Base-by-base conservation (phyloP, 1,140 invertebrate species). In the Zeugodacus cucurbitae region DNA sequence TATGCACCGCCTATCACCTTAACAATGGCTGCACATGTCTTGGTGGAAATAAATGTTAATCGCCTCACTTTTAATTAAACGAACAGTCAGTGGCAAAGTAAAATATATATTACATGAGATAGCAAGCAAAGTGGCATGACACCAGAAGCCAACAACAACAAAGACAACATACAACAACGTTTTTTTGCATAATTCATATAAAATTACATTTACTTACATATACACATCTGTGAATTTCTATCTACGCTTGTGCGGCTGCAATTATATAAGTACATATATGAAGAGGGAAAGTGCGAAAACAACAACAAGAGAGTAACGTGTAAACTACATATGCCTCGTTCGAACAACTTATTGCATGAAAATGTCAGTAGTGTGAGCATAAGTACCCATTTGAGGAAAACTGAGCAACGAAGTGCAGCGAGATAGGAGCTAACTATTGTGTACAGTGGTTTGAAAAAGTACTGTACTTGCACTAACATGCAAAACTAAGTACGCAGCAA, bases 1-100 rank as follows among this genome's bases (percentile, higher is more conserved):
- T n/a, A n/a, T n/a, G n/a, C n/a, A n/a, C n/a, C n/a, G n/a, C n/a
- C n/a, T n/a, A n/a, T n/a, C n/a, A 62, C 22, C 7, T 29, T 26
- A 1, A 62, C 26, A 34, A 17, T 20, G 10, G 26, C 1, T 74
- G 67, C 34, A 74, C 11, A 67, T 34, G 64, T 67, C 5, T 11
- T 32, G n/a, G 29, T 32, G 29, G 4, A 32, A 74, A 74, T 37
- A 54, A 78, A 82, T 82, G 20, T 44, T 26, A 82, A 82, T 26
- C 37, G 6, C 11, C 5, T 82, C 74, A 48, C 22, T 82, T 82
- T 82, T 82, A 82, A 82, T 82, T 82, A 82, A 82, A 82, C 22
- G 7, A n/a, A n/a, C 37, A 41, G 44, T 48, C 37, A 48, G 41
- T 22, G 41, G 41, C 70, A 74, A 41, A 74, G 70, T 41, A 44